phyloP scores from a whole-genome alignment of 2,888 invertebrate genomes.

The Raillietiella orientalis region DNA sequence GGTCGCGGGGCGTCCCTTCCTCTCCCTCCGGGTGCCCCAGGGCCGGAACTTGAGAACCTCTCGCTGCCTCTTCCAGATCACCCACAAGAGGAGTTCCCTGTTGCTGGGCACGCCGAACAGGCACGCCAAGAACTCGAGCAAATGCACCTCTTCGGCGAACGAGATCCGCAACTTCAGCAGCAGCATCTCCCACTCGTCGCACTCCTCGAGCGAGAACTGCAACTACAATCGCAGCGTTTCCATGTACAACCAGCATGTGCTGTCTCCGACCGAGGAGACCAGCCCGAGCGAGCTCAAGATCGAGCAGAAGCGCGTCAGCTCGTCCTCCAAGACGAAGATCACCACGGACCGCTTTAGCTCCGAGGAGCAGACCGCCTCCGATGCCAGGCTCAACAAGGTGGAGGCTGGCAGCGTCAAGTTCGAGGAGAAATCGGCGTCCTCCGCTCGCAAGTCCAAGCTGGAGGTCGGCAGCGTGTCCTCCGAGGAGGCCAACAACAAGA shows the following conservation, averaged over 20 bases:
- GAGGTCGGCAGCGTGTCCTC: constrained; percentile 56
- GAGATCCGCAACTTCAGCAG: constrained; percentile 7
- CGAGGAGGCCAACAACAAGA: constrained; percentile 51
- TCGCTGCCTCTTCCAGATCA: no score
- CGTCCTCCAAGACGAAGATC: constrained; percentile 36
- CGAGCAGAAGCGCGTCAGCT: constrained; percentile 48
- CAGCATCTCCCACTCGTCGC: no score
- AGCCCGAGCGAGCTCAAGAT: constrained; percentile 34
- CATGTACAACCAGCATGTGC: no score
- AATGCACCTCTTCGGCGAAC: constrained; percentile 5
- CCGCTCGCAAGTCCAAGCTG: constrained; percentile 38
- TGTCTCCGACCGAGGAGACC: no score
- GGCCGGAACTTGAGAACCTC: no score
- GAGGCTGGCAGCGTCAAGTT: constrained; percentile 51
- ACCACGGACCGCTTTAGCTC: constrained; percentile 34
- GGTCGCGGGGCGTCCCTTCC: no score
- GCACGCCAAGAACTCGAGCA: constrained; percentile 9
- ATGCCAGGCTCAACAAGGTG: constrained; percentile 32
- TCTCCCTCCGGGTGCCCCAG: no score
- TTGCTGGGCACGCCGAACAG: background rate
- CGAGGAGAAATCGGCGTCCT: constrained; percentile 33
- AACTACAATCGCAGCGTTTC: no score
- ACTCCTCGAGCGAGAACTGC: no score
- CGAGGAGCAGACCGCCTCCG: constrained; percentile 34
- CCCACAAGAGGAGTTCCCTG: no score